Evolutionary conservation across 2,888 invertebrate species (phyloP), one percentile per base, ranked within the genome.

Genomic region (Ischnura elegans): DNA sequence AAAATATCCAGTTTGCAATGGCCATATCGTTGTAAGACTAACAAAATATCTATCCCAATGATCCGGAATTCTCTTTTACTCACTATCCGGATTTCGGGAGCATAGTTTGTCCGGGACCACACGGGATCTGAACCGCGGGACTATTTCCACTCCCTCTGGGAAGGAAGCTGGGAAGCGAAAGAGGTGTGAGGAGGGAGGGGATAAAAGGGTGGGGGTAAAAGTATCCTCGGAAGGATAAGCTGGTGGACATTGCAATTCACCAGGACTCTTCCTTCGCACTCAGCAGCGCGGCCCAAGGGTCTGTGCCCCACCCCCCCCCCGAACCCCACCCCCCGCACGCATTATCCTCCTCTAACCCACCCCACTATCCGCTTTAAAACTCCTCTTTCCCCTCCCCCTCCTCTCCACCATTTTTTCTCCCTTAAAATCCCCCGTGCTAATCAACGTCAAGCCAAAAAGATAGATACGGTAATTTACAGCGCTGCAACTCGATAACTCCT

Each of bases 221-320:
- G 25, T 36, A 29, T 13, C 36, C 76, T 43, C 61, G 55, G 10
- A 25, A 45, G 86, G 86, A 43, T 86, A 43, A 86, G 43, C 86
- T 25, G 43, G 86, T 46, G 86, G 86, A 86, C 86, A 46, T 86
- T 86, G 45, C 86, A 86, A 86, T 86, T 46, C 86, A 76, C 76
- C 36, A 2, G 76, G 76, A 76, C 76, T 76, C 36, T n/a, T 51
- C 51, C 61, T 76, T 25, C 76, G 76, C 76, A 36, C 76, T 76
- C 76, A 76, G 25, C 76, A 76, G n/a, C 29, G 76, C 29, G 25
- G 29, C 29, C 76, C 29, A 29, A 10, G 0, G 13, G 1, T 36
- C 36, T n/a, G 10, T 2, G 3, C 25, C 21, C 61, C 8, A 5
- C 76, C 76, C 36, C 29, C 10, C 61, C 36, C 29, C 29, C 2